Conservation (phyloP, 1,140 invertebrate species). For the Drosophila pseudoananassae region DNA sequence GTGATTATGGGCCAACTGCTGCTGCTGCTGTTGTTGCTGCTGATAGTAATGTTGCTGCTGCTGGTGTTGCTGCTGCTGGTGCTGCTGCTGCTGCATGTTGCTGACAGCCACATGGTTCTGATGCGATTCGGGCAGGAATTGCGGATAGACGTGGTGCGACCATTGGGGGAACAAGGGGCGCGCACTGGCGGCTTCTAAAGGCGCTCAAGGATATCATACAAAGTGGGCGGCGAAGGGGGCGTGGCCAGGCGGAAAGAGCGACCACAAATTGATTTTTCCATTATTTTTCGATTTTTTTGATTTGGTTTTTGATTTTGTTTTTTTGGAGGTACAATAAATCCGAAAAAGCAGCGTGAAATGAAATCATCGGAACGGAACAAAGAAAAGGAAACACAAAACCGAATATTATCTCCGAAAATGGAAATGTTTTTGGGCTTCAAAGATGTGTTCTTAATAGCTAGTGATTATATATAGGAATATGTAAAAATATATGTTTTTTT, state of each 20-base stretch:
- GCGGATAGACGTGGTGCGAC: slow-evolving; percentile 96
- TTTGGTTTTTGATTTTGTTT: slow-evolving; percentile 25
- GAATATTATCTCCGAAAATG: slow-evolving; percentile 76
- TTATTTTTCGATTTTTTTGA: slow-evolving; percentile 9
- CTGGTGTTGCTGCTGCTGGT: slow-evolving; percentile 65
- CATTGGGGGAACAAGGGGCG: slow-evolving; percentile 95
- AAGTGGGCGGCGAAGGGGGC: neutral
- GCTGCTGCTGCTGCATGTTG: slow-evolving; percentile 82
- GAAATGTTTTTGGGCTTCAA: slow-evolving; percentile 29
- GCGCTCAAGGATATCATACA: neutral
- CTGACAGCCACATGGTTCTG: slow-evolving; percentile 88
- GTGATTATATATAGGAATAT: slow-evolving; percentile 42
- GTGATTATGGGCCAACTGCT: slow-evolving; percentile 60
- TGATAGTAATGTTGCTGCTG: slow-evolving; percentile 59
- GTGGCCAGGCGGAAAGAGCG: slow-evolving; percentile 47
- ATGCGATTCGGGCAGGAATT: slow-evolving; percentile 94
- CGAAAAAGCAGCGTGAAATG: slow-evolving; percentile 84
- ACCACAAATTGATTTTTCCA: slow-evolving; percentile 17
- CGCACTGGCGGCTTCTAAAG: slow-evolving; percentile 79
- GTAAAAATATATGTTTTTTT: slow-evolving; percentile 14
- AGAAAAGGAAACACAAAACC: slow-evolving; percentile 78
- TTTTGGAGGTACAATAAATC: slow-evolving; percentile 71
- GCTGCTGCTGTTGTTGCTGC: slow-evolving; percentile 57
- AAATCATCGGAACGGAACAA: slow-evolving; percentile 81
- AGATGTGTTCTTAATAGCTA: slow-evolving; percentile 56